Evolutionary conservation across 1,140 invertebrate genomes (phyloP), one percentile per base, ranked within the genome.

Genomic region (Heliconius hermathena): DNA sequence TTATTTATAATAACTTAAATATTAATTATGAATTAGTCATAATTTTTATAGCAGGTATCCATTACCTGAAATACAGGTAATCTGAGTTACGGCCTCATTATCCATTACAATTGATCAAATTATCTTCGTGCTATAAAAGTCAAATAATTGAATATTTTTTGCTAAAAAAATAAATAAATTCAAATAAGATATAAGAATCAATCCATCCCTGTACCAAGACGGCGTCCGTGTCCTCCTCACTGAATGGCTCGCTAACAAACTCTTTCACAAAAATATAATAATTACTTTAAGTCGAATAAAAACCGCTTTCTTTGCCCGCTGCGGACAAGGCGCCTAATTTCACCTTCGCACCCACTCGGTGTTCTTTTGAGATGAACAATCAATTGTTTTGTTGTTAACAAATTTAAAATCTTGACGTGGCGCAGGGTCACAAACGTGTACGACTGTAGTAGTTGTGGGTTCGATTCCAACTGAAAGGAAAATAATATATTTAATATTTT

Each of bases 241-340:
- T 94, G 91, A 93, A 93, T 94, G 90, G 90, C 85, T 88, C 88
- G 90, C 93, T 94, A 94, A 94, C 91, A 94, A 94, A 94, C 93
- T 93, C 93, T 93, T 94, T 93, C 88, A 93, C 89, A 94, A 93
- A 93, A 93, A 93, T 91, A 93, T 89, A 93, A 94, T 94, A 94
- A 94, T 94, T 94, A 94, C 93, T 94, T 94, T 93, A 93, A 89
- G 90, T 85, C 87, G 87, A 91, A 92, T 93, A 94, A 93, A 94
- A 94, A 93, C 87, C 85, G 88, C 89, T 90, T 92, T 93, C 89
- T 91, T 90, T 72, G 79, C 71, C 74, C 29, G 72, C 41, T 77
- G 54, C 78, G 81, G 81, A 88, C 89, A 91, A 91, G 87, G 82
- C 77, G 78, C 83, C 87, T 92, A 90, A 92, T 93, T 91, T 87